A percentile compares a stretch with the other conserved stretches of the same genome.
phyloP scores from a whole-genome alignment of 2,113 vertebrate species.

The Scomber colias region DNA sequence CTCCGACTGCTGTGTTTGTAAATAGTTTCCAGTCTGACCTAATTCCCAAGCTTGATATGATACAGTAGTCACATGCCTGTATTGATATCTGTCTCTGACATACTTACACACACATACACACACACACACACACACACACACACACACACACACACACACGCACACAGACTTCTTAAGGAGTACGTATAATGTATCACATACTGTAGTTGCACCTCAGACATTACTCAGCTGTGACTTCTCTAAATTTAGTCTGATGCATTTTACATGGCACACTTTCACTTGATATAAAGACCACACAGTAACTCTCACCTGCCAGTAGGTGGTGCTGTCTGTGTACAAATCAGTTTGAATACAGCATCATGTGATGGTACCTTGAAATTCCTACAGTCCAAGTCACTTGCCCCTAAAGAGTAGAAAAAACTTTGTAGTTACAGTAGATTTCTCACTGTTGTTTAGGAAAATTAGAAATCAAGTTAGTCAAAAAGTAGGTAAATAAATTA shows the following conservation, averaged over 20 bases:
- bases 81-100: background rate
- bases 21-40: conserved; percentile 27
- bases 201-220: conserved; percentile 2
- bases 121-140: background rate
- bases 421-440: too few relatives aligned
- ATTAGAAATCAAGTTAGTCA: too few relatives aligned
- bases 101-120: background rate
- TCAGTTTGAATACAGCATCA: too few relatives aligned
- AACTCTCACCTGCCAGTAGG: conserved; percentile 26
- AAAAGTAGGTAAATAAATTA: too few relatives aligned
- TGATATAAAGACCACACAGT: rapidly evolving
- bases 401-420: too few relatives aligned
- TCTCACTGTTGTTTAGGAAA: too few relatives aligned
- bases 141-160: conserved; percentile 5
- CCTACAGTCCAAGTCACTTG: background rate
- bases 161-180: background rate
- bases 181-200: conserved; percentile 24
- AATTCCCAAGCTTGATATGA: conserved; percentile 14
- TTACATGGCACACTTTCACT: background rate
- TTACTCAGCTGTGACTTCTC: conserved; percentile 4
- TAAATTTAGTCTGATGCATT: conserved; percentile 24
- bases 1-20: background rate
- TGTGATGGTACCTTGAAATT: background rate
- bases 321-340: background rate
- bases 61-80: background rate